Evolutionary conservation across 2,888 invertebrate species (phyloP).

Genomic region (Nycteola revayana): DNA sequence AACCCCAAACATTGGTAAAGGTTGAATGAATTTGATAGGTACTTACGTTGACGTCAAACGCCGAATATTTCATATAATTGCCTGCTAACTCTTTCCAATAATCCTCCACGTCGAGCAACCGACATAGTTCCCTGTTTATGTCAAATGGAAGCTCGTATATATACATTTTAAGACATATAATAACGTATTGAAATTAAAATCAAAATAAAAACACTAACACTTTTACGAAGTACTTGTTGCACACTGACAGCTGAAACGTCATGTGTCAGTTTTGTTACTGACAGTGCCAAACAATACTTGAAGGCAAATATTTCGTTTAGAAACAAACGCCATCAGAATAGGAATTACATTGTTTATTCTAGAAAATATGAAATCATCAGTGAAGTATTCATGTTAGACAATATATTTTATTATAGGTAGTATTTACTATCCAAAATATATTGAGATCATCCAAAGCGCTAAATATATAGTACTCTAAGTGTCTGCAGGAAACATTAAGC

Average conservation of each 20-base stretch:
- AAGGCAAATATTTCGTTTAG: too few species aligned
- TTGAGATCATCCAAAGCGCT: too few species aligned
- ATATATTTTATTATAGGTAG: too few species aligned
- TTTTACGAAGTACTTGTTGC: slow-evolving; percentile 15
- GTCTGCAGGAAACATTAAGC: too few species aligned
- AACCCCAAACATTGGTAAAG: slow-evolving; percentile 26
- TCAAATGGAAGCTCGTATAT: slow-evolving; percentile 88
- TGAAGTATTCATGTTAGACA: too few species aligned
- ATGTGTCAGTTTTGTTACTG: background rate
- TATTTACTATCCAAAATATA: too few species aligned
- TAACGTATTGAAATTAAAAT: slow-evolving; percentile 11
- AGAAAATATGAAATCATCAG: too few species aligned
- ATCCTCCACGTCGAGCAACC: slow-evolving; percentile 89
- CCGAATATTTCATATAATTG: slow-evolving; percentile 84
- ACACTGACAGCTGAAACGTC: slow-evolving; percentile 6
- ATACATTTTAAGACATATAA: slow-evolving; percentile 60
- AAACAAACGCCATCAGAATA: too few species aligned
- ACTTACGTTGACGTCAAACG: slow-evolving; percentile 81
- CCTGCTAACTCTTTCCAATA: slow-evolving; percentile 91
- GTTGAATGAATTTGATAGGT: too few species aligned
- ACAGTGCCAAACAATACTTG: slow-evolving; percentile 2
- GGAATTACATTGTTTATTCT: too few species aligned
- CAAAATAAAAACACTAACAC: slow-evolving; percentile 8
- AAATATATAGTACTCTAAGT: too few species aligned
- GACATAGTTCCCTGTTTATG: slow-evolving; percentile 86